Evolutionary conservation across 2,797 vertebrate genomes (phyloP), one percentile per base, ranked within the genome.

Genomic region (Karalla daura): DNA sequence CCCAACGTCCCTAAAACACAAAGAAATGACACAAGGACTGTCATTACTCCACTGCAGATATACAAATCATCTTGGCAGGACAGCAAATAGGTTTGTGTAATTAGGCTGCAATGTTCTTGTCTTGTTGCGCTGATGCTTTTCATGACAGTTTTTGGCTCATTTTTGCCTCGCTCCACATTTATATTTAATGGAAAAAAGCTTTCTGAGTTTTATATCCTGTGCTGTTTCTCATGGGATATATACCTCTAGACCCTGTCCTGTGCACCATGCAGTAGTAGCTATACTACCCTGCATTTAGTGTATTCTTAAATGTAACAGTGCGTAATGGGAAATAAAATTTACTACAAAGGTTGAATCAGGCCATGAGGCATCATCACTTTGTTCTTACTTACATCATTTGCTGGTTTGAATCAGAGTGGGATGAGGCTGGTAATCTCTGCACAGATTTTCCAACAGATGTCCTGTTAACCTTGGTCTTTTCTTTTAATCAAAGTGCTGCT

Each of bases 401-500:
- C 68, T 65, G 61, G 66, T 63, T 28, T 63, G 74, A 74, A 70
- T 82, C 65, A 68, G 76, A 81, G 85, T 76, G 84, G 75, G 76
- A 90, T 88, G 89, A 88, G 78, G 73, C 69, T 78, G 80, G 76
- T 92, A 93, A 93, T 92, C 91, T 90, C 74, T 70, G 63, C 63
- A 62, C 88, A 90, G 92, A 93, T 93, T 89, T 88, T 47, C 83
- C 30, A 76, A 86, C 92, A 93, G 91, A 93, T 94, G 93, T 92
- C 80, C 78, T 49, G 73, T 84, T 87, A 92, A 86, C 85, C 79
- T 78, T 70, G 70, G 73, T 75, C 83, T 85, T 77, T 84, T 76
- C 72, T 91, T 92, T 93, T 93, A 94, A 94, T 94, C 92, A 94
- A 89, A 93, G 78, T 64, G 40, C 76, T 62, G 78, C 80, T 92